These are phyloP conservation scores for Okamejei kenojei DNA, from an alignment of 2,797 vertebrate species.

Conservation along the genomic window DNA sequence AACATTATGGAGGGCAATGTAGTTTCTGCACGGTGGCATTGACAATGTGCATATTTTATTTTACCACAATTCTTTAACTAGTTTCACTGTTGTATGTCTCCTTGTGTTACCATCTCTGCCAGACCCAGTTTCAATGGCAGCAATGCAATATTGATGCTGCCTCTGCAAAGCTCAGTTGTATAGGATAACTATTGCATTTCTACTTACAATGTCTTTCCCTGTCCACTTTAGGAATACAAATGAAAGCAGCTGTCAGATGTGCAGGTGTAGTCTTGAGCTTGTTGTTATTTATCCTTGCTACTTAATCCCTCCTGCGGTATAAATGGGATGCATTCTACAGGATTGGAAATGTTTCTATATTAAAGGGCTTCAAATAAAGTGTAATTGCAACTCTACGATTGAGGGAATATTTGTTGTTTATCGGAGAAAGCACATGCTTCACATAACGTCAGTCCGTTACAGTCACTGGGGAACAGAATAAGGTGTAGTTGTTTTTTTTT, in stretches of 20 bases:
- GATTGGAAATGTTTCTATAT: not conserved
- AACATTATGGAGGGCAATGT: too few species aligned
- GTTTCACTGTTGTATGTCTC: not conserved
- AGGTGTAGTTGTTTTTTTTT: not conserved
- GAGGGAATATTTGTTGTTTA: not conserved
- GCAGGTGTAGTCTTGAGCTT: not conserved
- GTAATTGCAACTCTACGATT: not conserved
- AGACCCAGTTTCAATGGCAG: not conserved
- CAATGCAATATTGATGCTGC: slow-evolving; percentile 12
- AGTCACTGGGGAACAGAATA: not conserved
- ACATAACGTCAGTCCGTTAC: not conserved
- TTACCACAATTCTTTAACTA: not conserved
- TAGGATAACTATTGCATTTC: not conserved
- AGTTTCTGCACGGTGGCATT: not conserved
- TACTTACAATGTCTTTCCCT: not conserved
- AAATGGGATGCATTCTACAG: slow-evolving; percentile 3
- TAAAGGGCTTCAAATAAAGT: not conserved
- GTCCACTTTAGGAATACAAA: not conserved
- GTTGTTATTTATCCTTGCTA: not conserved
- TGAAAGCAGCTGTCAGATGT: not conserved
- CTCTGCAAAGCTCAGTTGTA: not conserved
- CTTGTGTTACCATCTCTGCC: too few species aligned
- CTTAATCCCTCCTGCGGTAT: not conserved
- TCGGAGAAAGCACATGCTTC: not conserved
- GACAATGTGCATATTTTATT: not conserved